Evolutionary conservation across 92 coral and sea anemone genomes (phyloP), one percentile per base, ranked within the genome.

Genomic region (Parazoanthus atlanticus): DNA sequence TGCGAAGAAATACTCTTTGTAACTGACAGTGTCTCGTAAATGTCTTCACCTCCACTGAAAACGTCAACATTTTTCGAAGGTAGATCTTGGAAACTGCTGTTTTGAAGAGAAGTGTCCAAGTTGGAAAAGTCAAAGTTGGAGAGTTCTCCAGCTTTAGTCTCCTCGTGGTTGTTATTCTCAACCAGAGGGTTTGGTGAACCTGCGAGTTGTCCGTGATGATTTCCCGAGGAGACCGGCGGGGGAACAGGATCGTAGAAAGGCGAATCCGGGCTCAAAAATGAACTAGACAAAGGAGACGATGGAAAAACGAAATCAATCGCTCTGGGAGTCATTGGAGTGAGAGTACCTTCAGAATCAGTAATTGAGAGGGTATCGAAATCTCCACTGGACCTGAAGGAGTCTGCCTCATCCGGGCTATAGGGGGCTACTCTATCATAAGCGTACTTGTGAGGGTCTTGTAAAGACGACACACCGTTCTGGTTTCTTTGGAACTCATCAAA

Each of bases 211-310:
- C 26, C 78, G 26, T 56, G 76, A 19, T 71, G 66, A 46, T 70
- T 83, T 30, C 67, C 79, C 3, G 47, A 8, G 54, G 67, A 43
- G 13, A 84, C 56, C 6, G 79, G 87, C 31, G 67, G 64, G 61
- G 87, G 79, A 30, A 84, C 87, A n/a, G 87, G 87, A 74, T 84
- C 78, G 28, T 84, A 84, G 41, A 36, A 84, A 32, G 87, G 87
- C 11, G 87, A 71, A 31, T 46, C 17, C 6, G 87, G 87, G 43
- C 79, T 41, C 40, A 12, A 3, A 16, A 56, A 26, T 3, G 31
- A 47, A 46, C 78, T 7, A 3, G 54, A 69, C 16, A 34, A 70
- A 52, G 87, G 65, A 11, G 86, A 43, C 13, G 29, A 83, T 2
- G 86, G 67, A 30, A 84, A 84, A 5, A 70, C 40, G 9, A 84